Evolutionary conservation across 2,113 vertebrate species (phyloP).

Genomic region (Chionis minor): DNA sequence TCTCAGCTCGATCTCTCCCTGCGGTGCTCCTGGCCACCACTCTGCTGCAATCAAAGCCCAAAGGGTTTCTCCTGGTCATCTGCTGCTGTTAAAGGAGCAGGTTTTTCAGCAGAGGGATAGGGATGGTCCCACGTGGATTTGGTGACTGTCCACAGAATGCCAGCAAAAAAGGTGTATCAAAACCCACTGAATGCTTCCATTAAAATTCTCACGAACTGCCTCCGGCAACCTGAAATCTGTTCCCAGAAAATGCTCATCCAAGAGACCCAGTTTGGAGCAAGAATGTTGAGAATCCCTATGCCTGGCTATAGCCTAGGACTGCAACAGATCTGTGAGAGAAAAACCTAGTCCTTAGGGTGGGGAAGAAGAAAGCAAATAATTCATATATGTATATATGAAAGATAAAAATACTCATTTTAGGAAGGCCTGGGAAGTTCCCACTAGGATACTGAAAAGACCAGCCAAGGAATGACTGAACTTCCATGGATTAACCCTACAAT

Average conservation of each 20-base stretch:
- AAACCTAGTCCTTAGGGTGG: background rate
- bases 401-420: background rate
- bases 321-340: background rate
- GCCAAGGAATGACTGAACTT: background rate
- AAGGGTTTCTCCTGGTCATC: background rate
- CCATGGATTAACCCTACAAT: background rate
- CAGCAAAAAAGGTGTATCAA: background rate
- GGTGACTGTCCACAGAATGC: background rate
- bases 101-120: background rate
- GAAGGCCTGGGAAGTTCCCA: background rate
- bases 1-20: background rate
- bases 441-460: background rate
- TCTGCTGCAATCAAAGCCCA: background rate
- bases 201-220: background rate
- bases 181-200: background rate
- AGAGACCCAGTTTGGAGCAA: background rate
- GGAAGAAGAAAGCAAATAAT: background rate
- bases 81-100: background rate
- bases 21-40: background rate
- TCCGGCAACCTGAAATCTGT: background rate
- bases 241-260: background rate
- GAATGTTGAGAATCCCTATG: background rate
- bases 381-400: rapidly evolving
- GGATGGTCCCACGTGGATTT: background rate
- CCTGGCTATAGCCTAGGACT: background rate